phyloP scores from a whole-genome alignment of 2,113 vertebrate genomes.

The Cacatua alba region DNA sequence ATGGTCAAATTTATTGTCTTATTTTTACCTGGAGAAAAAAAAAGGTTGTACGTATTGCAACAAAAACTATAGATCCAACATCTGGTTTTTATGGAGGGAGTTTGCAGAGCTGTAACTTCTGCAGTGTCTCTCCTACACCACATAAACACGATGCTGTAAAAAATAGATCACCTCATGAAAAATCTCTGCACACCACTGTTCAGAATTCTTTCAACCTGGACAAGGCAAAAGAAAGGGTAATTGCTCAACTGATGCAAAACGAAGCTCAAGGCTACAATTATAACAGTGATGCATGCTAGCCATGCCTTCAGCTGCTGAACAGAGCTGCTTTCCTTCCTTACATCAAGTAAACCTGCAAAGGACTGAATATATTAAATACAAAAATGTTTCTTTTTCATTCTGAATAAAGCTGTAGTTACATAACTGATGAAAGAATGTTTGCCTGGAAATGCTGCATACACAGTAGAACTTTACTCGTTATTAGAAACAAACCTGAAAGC shows the following conservation, averaged over 20 bases:
- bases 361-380: background rate
- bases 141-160: background rate
- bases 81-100: background rate
- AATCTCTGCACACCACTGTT: background rate
- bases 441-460: background rate
- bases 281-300: background rate
- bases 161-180: background rate
- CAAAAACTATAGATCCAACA: background rate
- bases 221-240: background rate
- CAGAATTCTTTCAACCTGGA: background rate
- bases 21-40: background rate
- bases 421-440: background rate
- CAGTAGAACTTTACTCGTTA: background rate
- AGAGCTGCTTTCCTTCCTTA: background rate
- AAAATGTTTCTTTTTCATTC: background rate
- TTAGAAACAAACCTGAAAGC: background rate
- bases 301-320: background rate
- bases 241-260: constrained; percentile 3
- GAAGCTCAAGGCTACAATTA: background rate
- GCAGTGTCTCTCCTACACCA: background rate
- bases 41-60: background rate
- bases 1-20: background rate
- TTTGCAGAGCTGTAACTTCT: background rate
- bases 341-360: background rate
- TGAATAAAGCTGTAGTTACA: fast-evolving